These are phyloP conservation scores for Acronicta aceris DNA, from an alignment of 2,888 invertebrate genomes.

Conservation along the genomic window DNA sequence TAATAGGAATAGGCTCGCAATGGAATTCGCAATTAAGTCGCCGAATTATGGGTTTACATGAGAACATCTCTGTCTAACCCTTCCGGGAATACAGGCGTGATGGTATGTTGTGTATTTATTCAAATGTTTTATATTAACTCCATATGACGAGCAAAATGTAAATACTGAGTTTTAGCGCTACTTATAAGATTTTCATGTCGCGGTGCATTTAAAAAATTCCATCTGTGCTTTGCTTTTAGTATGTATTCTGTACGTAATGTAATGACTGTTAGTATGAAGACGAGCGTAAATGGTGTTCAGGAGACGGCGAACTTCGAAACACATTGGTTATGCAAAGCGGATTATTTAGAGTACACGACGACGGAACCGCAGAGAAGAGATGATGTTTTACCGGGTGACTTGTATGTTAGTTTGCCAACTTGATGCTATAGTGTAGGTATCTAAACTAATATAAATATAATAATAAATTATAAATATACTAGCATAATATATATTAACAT, in stretches of 20 bases:
- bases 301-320: slow-evolving; percentile 53
- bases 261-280: slow-evolving; percentile 36
- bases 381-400: slow-evolving; percentile 51
- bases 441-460: too few relatives aligned
- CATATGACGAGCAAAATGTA: slow-evolving; percentile 1
- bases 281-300: slow-evolving; percentile 40
- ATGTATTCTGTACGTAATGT: slow-evolving; percentile 34
- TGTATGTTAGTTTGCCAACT: slow-evolving; percentile 32
- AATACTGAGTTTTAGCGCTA: neutral
- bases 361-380: slow-evolving; percentile 15
- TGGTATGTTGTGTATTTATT: too few relatives aligned
- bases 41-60: too few relatives aligned
- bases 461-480: too few relatives aligned
- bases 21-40: too few relatives aligned
- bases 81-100: too few relatives aligned
- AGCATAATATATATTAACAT: too few relatives aligned
- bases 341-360: slow-evolving; percentile 61
- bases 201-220: slow-evolving; percentile 11
- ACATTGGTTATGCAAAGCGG: slow-evolving; percentile 69
- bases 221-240: slow-evolving; percentile 10
- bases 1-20: too few relatives aligned
- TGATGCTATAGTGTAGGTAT: slow-evolving; percentile 7
- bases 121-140: slow-evolving; percentile 22
- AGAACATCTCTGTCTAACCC: too few relatives aligned
- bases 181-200: neutral